Evolutionary conservation across 2,888 invertebrate genomes (phyloP).

Genomic region (Tetranychus truncatus): DNA sequence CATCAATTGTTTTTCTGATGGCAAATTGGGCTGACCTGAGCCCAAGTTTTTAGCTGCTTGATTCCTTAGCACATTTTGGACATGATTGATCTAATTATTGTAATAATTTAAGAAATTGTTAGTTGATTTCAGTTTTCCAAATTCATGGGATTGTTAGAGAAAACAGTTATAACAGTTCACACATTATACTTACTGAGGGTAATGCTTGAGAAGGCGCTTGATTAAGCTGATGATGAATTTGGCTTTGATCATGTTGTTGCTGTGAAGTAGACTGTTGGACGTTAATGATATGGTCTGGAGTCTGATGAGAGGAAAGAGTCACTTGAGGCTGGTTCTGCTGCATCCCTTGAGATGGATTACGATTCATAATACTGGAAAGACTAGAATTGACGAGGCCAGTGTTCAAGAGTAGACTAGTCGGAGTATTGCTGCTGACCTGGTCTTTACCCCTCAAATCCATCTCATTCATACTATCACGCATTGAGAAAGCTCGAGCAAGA

Average conservation of each 20-base stretch:
- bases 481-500: background rate
- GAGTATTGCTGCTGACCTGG: conserved; percentile 33
- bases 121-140: no score
- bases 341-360: conserved; percentile 46
- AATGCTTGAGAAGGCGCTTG: conserved; percentile 11
- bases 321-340: conserved; percentile 33
- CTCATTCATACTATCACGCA: conserved; percentile 2
- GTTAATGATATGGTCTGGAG: conserved; percentile 3
- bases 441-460: conserved; percentile 30
- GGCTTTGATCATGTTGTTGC: conserved; percentile 1
- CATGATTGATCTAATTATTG: background rate
- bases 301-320: background rate
- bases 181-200: conserved; percentile 4
- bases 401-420: conserved; percentile 29
- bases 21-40: conserved; percentile 31
- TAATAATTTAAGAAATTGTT: background rate
- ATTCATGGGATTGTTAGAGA: no score
- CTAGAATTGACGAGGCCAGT: conserved; percentile 35
- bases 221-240: conserved; percentile 7
- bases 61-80: conserved; percentile 18
- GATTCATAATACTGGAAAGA: conserved; percentile 41
- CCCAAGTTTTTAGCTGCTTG: conserved; percentile 14
- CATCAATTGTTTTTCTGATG: conserved; percentile 66
- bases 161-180: no score
- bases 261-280: conserved; percentile 3